Evolutionary conservation across 2,888 invertebrate genomes (phyloP).

Genomic region (Sinodicranocentrus sp.): DNA sequence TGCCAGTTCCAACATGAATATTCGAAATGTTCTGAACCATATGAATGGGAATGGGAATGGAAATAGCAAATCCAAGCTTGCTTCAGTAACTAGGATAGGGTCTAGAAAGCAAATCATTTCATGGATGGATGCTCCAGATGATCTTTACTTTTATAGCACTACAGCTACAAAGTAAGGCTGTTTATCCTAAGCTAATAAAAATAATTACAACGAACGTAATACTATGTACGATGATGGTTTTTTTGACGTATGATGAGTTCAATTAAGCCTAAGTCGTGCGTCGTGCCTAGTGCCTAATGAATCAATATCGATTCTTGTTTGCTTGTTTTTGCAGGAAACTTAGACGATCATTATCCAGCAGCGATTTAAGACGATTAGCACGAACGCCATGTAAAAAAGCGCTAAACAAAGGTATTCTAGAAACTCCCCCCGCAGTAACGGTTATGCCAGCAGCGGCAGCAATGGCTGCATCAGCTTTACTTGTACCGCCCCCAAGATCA

Average conservation of each 20-base stretch:
- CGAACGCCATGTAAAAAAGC: conserved; percentile 85
- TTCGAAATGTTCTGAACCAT: conserved; percentile 79
- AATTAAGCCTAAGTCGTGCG: no score
- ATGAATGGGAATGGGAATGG: conserved; percentile 83
- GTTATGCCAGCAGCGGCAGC: conserved; percentile 66
- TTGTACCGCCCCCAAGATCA: conserved; percentile 68
- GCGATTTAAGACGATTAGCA: conserved; percentile 90
- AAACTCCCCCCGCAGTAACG: conserved; percentile 58
- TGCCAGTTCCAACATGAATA: conserved; percentile 75
- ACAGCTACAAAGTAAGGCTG: conserved; percentile 82
- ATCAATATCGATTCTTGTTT: no score
- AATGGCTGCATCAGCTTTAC: conserved; percentile 65
- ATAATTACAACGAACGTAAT: no score
- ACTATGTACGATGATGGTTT: no score
- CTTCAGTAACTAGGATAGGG: conserved; percentile 87
- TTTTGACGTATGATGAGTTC: no score
- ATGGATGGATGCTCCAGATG: conserved; percentile 95
- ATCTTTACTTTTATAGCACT: conserved; percentile 96
- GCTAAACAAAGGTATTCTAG: conserved; percentile 64
- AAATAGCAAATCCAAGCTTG: conserved; percentile 85
- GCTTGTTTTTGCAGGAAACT: conserved; percentile 84
- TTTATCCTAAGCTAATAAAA: not conserved
- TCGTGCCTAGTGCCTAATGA: no score
- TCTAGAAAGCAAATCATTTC: conserved; percentile 90
- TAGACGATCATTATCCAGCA: conserved; percentile 88